phyloP scores from a whole-genome alignment of 2,888 invertebrate genomes.

The Drosophila glabriapex region DNA sequence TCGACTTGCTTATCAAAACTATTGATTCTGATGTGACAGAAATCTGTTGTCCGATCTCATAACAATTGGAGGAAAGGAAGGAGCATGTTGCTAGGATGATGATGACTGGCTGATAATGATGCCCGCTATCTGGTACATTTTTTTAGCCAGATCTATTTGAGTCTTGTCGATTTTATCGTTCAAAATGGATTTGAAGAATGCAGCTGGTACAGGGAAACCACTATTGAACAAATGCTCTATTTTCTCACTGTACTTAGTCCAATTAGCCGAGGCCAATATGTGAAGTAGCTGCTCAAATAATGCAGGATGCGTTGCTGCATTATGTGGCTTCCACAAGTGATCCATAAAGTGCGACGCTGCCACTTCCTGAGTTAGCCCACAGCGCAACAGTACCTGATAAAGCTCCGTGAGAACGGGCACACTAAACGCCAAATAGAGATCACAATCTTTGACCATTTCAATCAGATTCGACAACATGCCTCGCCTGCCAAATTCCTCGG shows the following conservation, averaged over 20 bases:
- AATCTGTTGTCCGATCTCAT: not conserved
- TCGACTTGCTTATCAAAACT: not conserved
- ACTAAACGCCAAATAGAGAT: slow-evolving; percentile 25
- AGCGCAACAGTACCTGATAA: slow-evolving; percentile 3
- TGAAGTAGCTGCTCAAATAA: slow-evolving; percentile 25
- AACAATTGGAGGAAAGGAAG: not conserved
- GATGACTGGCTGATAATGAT: not conserved
- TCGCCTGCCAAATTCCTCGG: slow-evolving; percentile 32
- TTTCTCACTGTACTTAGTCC: slow-evolving; percentile 39
- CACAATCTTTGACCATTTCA: slow-evolving; percentile 46
- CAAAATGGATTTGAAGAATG: slow-evolving; percentile 16
- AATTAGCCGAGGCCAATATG: slow-evolving; percentile 42
- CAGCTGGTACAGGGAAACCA: slow-evolving; percentile 30
- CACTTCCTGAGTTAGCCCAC: not conserved
- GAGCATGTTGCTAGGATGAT: not conserved
- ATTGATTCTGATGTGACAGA: not conserved
- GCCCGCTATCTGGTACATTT: not conserved
- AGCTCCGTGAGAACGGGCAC: slow-evolving; percentile 11
- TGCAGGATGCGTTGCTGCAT: not conserved
- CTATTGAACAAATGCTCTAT: slow-evolving; percentile 23
- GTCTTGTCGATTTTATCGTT: slow-evolving; percentile 3
- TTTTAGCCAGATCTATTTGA: not conserved
- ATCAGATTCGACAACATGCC: slow-evolving; percentile 21
- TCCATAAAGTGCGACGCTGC: slow-evolving; percentile 39
- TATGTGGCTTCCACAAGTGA: slow-evolving; percentile 48